Base-by-base conservation (phyloP, 2,113 vertebrate genomes). In the Ciconia stormi region DNA sequence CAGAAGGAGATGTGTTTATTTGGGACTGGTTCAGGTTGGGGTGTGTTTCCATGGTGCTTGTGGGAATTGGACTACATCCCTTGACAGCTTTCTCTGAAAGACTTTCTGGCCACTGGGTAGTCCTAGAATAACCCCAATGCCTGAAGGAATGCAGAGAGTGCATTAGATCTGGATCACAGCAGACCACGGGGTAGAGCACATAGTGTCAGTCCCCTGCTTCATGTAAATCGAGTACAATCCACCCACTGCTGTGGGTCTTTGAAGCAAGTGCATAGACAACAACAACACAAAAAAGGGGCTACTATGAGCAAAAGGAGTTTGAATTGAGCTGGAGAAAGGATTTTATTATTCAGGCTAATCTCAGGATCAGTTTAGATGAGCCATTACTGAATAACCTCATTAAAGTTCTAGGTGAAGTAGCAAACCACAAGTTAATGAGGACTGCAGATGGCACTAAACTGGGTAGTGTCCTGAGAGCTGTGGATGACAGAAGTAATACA, bases 391-490 rank as follows among this genome's bases (percentile, higher is more conserved):
- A 89, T 87, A 95, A 82, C 78, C 91, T 97, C 78, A 95, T 95
- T 95, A 66, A 86, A 93, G 77, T 89, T 93, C 72, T 93, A 95
- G 87, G 81, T 87, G 82, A 95, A 93, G 87, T 46, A 95, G 94
- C 55, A 94, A 95, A 84, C 73, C 14, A 5, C 65, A 91, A 90
- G 91, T 96, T 96, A 95, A 96, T 97, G 97, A 97, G 76, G 81
- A 71, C 47, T 38, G 16, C 95, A 97, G 94, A 96, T 96, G 90
- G 95, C 47, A 73, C 58, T 89, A 76, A 95, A 81, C 72, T 65
- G 82, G 65, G 80, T 85, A 95, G 62, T 8, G 10, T 94, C 40
- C 79, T 91, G 79, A 84, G 83, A 91, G 82, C 91, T 87, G 58
- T 66, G 67, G 85, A 95, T 89, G 79, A 84, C 76, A 87, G 76